Evolutionary conservation across 2,113 vertebrate genomes (phyloP), one percentile per base, ranked within the genome.

Genomic region (Camelus dromedarius): DNA sequence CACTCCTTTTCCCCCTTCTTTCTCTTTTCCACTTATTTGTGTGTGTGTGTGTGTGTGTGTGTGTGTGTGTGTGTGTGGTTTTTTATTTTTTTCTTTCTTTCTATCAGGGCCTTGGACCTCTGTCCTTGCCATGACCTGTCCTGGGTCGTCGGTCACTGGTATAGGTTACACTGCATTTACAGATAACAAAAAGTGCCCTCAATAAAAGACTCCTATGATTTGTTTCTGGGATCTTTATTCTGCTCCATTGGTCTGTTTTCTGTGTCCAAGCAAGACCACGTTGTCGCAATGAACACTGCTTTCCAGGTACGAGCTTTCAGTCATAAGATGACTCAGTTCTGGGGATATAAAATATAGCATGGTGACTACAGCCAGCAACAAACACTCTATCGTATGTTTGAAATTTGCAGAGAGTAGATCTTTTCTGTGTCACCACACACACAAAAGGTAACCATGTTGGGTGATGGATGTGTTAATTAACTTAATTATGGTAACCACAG

Each of bases 11-110:
- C 26, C 22, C 32, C 13, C 15, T 30, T 30, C 38, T 35, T 13
- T 18, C 2, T 16, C 4, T 32, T 6, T 1, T 1, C 20, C 6
- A 2, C 11, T 62, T 66, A 5, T 32, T 8, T 35, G 0, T 7
- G 38, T 42, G 38, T 42, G 38, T 42, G 38, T 42, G 38, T 35
- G 35, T 35, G 35, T 35, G 35, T 35, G 35, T 35, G 35, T 35
- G 35, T 35, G 35, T 35, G 35, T 35, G 35, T 35, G 35, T 35
- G 35, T 35, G 35, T 42, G 38, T 42, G 38, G 35, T 35, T 35
- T 35, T 35, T 35, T 42, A 42, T 52, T 7, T 77, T 54, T n/a
- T 54, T 32, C n/a, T 20, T 48, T 42, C n/a, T 46, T 24, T 42
- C 14, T 32, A 22, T 58, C 70, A 76, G 28, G 19, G 28, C 28